A percentile compares a stretch with the other conserved stretches of the same genome.
Evolutionary conservation across 2,113 vertebrate species (phyloP).

Genomic region (Pelecanus crispus): DNA sequence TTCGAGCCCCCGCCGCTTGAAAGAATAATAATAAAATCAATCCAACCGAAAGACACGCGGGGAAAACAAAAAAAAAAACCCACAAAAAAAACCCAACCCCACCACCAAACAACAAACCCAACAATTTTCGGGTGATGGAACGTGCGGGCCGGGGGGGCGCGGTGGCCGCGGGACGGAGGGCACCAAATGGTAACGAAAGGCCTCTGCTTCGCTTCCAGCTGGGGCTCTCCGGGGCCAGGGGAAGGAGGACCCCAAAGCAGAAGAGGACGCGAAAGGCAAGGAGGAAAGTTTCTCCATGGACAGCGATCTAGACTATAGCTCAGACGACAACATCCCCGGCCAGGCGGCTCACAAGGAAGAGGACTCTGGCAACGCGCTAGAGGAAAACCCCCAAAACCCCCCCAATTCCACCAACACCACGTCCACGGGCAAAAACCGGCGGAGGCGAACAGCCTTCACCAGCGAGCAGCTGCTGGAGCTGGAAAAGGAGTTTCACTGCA

Average conservation of each 20-base stretch:
- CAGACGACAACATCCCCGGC: constrained; percentile 87
- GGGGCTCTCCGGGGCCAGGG: constrained; percentile 77
- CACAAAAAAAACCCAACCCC: no score
- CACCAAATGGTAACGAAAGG: background rate
- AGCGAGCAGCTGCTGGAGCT: constrained; percentile 98
- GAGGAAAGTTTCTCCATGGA: constrained; percentile 96
- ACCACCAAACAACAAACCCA: no score
- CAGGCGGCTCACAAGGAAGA: constrained; percentile 80
- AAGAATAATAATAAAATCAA: background rate
- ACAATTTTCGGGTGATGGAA: background rate
- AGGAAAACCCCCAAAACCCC: constrained; percentile 76
- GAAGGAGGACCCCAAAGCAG: constrained; percentile 83
- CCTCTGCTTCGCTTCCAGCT: constrained; percentile 60
- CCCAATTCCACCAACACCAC: constrained; percentile 67
- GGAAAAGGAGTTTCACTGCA: constrained; percentile 98
- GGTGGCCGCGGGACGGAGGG: background rate
- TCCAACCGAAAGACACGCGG: background rate
- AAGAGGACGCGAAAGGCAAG: constrained; percentile 85
- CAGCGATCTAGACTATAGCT: constrained; percentile 97
- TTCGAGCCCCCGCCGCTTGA: background rate
- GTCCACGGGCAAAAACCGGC: constrained; percentile 87
- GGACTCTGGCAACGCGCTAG: constrained; percentile 77
- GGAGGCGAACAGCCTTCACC: constrained; percentile 94
- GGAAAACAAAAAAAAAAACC: background rate
- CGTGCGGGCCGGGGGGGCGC: background rate